Base-by-base conservation (phyloP, 2,797 vertebrate species). In the Sternotherus odoratus region DNA sequence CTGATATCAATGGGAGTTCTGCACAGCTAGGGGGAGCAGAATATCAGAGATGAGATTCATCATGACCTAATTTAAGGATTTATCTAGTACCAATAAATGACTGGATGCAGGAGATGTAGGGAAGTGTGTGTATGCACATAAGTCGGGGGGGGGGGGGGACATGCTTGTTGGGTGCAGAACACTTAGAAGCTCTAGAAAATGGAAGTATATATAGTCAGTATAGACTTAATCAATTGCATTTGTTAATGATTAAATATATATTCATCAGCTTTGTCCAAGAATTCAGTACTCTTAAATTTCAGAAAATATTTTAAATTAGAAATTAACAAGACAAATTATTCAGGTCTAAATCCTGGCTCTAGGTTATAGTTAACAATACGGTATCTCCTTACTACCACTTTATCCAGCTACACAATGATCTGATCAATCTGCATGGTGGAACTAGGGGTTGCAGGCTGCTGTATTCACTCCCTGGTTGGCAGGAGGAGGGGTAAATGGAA, bases 21-120 rank as follows among this genome's bases (percentile, higher is more conserved):
- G 60, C 2, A 12, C 48, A 94, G 33, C 49, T 89, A 94, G 85
- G 21, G 63, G 83, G 15, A 92, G 69, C 24, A 88, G 12, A 74
- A 77, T 1, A 94, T 78, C 49, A 86, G 74, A 95, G 80, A 87
- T 66, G 88, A 92, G 83, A 87, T 48, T 92, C 92, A 83, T 72
- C 81, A 80, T 1, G 53, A 90, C 51, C 48, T 57, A 89, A 82
- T 92, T 95, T 91, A 87, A 86, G 53, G 10, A 78, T 87, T 82
- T 15, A 83, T 53, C 26, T 21, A 87, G 54, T 28, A 83, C 17
- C 8, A 85, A 90, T 39, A 66, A 39, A 43, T 74, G 10, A 60
- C 75, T 88, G 85, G 43, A 54, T 36, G 83, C 83, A 87, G 8
- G 24, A 82, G 80, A 85, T 50, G 3, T 28, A 88, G 49, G 49